These are phyloP conservation scores for Kryptolebias ocellatus DNA, from an alignment of 2,797 vertebrate genomes.

Conservation along the genomic window DNA sequence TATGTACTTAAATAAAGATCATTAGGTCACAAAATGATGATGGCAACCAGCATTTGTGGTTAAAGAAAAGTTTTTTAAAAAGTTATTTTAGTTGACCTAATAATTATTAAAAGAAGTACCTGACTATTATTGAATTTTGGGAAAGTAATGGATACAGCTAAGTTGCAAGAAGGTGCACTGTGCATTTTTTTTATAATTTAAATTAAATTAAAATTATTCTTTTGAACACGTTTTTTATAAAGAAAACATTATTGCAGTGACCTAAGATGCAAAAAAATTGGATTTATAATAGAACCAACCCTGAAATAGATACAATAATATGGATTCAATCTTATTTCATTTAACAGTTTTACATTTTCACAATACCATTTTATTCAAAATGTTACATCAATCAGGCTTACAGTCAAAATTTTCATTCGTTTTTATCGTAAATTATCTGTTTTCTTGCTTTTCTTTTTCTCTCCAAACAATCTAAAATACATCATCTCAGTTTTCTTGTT, in stretches of 20 bases:
- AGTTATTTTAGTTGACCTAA: too few species aligned
- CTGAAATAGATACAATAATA: neutral
- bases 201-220: too few species aligned
- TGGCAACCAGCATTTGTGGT: neutral
- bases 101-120: too few species aligned
- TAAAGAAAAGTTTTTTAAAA: neutral
- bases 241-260: too few species aligned
- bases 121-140: too few species aligned
- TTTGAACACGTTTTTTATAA: too few species aligned
- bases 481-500: neutral
- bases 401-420: neutral
- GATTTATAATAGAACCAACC: too few species aligned
- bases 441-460: neutral
- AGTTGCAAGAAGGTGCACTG: too few species aligned
- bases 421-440: neutral
- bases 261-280: too few species aligned
- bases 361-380: constrained; percentile 4
- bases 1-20: constrained; percentile 21
- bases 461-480: neutral
- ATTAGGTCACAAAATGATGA: constrained; percentile 11
- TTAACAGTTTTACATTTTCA: too few species aligned
- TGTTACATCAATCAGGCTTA: neutral
- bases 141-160: too few species aligned
- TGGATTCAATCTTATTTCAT: constrained; percentile 1
- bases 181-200: too few species aligned